Conservation (phyloP, 2,113 vertebrate genomes). For the Amazona vittata region DNA sequence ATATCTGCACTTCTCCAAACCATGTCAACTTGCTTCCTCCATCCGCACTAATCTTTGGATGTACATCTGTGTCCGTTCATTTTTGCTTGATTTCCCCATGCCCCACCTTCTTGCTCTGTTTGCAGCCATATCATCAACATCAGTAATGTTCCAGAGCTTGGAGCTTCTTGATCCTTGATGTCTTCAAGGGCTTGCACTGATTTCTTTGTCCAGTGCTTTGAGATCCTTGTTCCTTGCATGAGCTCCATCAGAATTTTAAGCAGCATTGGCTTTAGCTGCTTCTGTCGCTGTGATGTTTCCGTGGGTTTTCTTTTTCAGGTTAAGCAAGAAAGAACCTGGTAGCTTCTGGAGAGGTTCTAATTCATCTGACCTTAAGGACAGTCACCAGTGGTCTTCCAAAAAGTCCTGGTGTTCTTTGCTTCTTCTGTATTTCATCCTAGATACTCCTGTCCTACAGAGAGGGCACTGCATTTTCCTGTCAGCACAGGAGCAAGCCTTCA, state of each 20-base stretch:
- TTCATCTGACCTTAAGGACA: not conserved
- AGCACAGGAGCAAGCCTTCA: not conserved
- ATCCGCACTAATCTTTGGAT: not conserved
- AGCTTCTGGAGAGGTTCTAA: not conserved
- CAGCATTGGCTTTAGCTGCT: not conserved
- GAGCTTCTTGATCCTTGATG: not conserved
- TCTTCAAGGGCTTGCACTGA: not conserved
- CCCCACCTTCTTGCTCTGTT: not conserved
- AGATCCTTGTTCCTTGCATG: not conserved
- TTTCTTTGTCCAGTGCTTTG: not conserved
- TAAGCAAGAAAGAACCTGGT: not conserved
- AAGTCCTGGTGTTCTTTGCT: not conserved
- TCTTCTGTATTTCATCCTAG: not conserved
- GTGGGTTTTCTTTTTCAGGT: not conserved
- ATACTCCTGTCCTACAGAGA: not conserved
- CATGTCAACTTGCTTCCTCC: not conserved
- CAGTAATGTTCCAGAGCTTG: not conserved
- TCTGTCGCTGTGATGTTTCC: accelerated
- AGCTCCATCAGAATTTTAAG: not conserved
- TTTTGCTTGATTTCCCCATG: not conserved
- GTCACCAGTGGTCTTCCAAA: not conserved
- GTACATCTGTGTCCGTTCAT: not conserved
- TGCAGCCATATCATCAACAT: not conserved
- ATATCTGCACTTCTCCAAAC: not conserved
- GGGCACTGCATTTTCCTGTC: not conserved